Base-by-base conservation (phyloP, 2,113 vertebrate genomes). In the Zosterops japonicus region DNA sequence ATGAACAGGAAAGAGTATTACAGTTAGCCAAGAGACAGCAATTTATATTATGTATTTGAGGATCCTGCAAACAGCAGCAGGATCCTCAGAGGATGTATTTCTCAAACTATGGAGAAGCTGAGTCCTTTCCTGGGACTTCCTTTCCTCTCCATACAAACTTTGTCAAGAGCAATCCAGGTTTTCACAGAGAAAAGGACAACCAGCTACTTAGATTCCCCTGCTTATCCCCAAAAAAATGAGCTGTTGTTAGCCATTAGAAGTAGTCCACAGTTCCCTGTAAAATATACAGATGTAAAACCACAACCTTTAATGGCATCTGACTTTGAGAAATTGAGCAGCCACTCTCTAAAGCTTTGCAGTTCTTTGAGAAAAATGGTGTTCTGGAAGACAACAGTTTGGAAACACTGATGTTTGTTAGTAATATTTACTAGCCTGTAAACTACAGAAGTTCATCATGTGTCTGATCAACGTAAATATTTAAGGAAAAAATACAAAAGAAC, bases 151-250 rank as follows among this genome's bases (percentile, higher is more conserved):
- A 5, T 57, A 35, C 68, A 75, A 2, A 17, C 35, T 64, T 85
- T 65, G 49, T 57, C 0, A 0, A 57, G 18, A 59, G 20, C 11
- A 71, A 7, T 71, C n/a, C 19, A 53, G 5, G 17, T 88, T 61
- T 50, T 77, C 35, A 76, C 19, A 46, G 24, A 67, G 25, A 9
- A 83, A 76, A 69, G 69, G 6, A 9, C 25, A 92, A 27, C 11
- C 31, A 61, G 9, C 19, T 56, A 8, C 21, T 35, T 63, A 15
- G 1, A 46, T 79, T 64, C 12, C 35, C 9, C 7, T 12, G 16
- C 41, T 88, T 77, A 21, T 12, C 50, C 44, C 22, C 2, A 47
- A 56, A 14, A 14, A 24, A 3, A 17, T 19, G 25, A 83, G 13
- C 20, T 67, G 14, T 24, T 87, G 5, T 64, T 65, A 44, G 25